These are phyloP conservation scores for Gymnobelideus leadbeateri DNA, from an alignment of 2,113 vertebrate species.

Conservation along the genomic window DNA sequence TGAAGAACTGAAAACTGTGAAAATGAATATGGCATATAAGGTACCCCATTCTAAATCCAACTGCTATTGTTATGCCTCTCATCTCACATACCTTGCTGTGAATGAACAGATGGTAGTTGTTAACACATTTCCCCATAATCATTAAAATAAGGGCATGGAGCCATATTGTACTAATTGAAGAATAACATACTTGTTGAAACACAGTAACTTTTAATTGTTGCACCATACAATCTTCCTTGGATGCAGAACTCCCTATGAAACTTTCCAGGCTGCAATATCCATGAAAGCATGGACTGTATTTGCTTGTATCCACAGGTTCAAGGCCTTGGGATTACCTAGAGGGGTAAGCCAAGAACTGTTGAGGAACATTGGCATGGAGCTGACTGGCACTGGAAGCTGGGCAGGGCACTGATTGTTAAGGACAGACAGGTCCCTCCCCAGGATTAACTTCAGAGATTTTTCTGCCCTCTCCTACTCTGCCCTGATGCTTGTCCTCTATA, in stretches of 20 bases:
- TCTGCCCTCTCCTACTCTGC: too few relatives aligned
- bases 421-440: too few relatives aligned
- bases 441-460: too few relatives aligned
- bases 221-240: slow-evolving; percentile 36
- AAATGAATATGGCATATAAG: slow-evolving; percentile 52
- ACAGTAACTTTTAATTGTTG: slow-evolving; percentile 58
- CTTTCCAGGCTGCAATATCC: background rate
- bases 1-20: slow-evolving; percentile 57
- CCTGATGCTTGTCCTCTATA: too few relatives aligned
- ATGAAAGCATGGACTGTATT: too few relatives aligned
- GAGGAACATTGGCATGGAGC: too few relatives aligned
- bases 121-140: slow-evolving; percentile 60
- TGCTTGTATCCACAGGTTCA: too few relatives aligned
- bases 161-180: slow-evolving; percentile 67
- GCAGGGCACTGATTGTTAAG: too few relatives aligned
- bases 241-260: slow-evolving; percentile 24
- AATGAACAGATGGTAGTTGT: slow-evolving; percentile 66
- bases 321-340: too few relatives aligned
- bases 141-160: slow-evolving; percentile 58
- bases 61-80: slow-evolving; percentile 38
- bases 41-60: slow-evolving; percentile 60
- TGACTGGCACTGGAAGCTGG: too few relatives aligned
- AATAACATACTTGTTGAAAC: slow-evolving; percentile 60
- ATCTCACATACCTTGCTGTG: slow-evolving; percentile 35
- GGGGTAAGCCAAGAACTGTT: too few relatives aligned